Percentiles rank a stretch among this genome's conserved stretches.
phyloP scores from a whole-genome alignment of 2,113 vertebrate genomes.

The Actinemys pallida region DNA sequence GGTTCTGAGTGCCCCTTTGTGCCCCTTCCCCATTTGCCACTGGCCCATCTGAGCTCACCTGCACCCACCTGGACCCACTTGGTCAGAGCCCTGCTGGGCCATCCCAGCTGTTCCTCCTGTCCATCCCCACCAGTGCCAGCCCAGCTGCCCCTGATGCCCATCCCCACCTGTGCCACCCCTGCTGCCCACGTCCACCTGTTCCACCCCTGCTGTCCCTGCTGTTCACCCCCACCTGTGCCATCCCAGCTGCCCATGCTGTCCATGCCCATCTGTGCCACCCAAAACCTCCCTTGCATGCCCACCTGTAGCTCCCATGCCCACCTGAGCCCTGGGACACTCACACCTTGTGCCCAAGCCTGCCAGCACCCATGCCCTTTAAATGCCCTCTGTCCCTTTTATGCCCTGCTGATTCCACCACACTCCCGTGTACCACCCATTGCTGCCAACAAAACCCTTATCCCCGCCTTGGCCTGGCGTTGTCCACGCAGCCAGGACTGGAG shows the following conservation, averaged over 20 bases:
- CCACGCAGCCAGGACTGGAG: too few relatives aligned
- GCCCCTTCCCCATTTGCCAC: neutral
- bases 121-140: neutral
- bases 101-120: neutral
- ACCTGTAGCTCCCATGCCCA: neutral
- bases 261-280: neutral
- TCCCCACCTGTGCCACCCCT: neutral
- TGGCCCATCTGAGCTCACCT: neutral
- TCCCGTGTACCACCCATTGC: neutral
- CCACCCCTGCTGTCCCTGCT: too few relatives aligned
- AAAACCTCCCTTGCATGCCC: neutral
- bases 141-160: too few relatives aligned
- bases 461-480: too few relatives aligned
- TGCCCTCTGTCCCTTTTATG: neutral
- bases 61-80: neutral
- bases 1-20: neutral
- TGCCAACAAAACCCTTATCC: neutral
- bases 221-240: neutral
- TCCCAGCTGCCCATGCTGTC: neutral
- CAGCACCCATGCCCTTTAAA: neutral
- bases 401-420: neutral
- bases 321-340: neutral
- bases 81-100: neutral
- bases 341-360: neutral
- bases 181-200: neutral